A percentile compares a stretch with the other conserved stretches of the same genome.
These are phyloP conservation scores for Beris chalybata DNA, from an alignment of 2,888 invertebrate species.

Conservation along the genomic window DNA sequence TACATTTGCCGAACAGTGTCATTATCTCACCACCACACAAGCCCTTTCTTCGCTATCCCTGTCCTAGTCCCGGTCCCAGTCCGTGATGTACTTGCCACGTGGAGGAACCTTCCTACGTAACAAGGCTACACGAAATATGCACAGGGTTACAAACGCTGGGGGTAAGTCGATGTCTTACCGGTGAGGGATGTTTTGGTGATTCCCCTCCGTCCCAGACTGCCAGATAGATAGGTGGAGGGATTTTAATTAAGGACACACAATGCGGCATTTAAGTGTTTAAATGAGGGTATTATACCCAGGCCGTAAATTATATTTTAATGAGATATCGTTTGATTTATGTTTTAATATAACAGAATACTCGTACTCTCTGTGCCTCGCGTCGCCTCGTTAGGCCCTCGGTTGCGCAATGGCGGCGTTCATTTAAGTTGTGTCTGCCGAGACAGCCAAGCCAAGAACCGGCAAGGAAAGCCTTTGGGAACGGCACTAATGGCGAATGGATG, in stretches of 20 bases:
- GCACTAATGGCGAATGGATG: constrained; percentile 27
- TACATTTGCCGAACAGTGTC: constrained; percentile 22
- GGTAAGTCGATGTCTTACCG: constrained; percentile 2
- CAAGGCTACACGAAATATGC: background rate
- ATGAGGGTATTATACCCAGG: constrained; percentile 40
- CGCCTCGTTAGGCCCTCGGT: background rate
- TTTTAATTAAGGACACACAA: constrained; percentile 41
- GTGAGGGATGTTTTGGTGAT: background rate
- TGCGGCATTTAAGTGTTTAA: constrained; percentile 40
- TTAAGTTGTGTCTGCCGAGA: too few species aligned
- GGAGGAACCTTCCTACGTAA: constrained; percentile 5
- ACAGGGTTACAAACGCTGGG: too few species aligned
- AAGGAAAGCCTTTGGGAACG: background rate
- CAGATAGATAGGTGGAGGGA: constrained; percentile 32
- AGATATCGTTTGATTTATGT: constrained; percentile 41
- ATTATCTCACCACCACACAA: constrained; percentile 24
- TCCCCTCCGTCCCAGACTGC: constrained; percentile 7
- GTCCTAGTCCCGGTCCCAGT: background rate
- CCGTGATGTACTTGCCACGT: background rate
- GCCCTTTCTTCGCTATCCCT: background rate
- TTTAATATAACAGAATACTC: constrained; percentile 33
- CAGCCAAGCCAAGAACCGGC: too few species aligned
- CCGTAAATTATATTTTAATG: constrained; percentile 41
- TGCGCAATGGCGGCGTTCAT: too few species aligned
- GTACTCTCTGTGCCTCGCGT: background rate